Conservation (phyloP, 2,888 invertebrate species). For the Metacarcinus magister region DNA sequence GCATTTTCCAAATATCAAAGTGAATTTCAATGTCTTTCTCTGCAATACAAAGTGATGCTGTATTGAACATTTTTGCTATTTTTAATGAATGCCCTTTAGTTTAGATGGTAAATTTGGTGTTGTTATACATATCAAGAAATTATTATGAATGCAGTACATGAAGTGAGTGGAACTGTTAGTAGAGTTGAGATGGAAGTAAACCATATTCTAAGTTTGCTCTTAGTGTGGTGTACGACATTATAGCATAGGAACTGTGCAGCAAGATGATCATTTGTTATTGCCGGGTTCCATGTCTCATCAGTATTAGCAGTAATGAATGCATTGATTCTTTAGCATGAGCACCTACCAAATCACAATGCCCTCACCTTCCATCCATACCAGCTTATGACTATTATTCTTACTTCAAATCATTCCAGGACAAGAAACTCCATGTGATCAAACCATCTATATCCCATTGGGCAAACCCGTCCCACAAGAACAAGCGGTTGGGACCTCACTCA, state of each 20-base stretch:
- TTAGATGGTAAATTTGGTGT: background rate
- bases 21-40: background rate
- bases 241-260: background rate
- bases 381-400: no score
- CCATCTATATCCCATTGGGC: no score
- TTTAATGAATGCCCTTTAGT: background rate
- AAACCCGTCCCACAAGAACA: no score
- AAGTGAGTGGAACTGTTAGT: background rate
- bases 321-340: no score
- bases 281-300: no score
- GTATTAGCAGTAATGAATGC: no score
- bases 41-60: background rate
- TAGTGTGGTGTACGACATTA: background rate
- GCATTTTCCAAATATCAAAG: background rate
- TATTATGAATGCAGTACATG: background rate
- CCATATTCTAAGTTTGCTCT: background rate
- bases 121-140: background rate
- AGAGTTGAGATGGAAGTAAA: background rate
- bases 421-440: no score
- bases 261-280: background rate
- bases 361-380: no score
- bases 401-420: no score
- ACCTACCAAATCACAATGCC: no score
- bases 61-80: background rate
- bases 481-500: no score